Conservation (phyloP, 2,888 invertebrate species). For the Drosophila histrio region DNA sequence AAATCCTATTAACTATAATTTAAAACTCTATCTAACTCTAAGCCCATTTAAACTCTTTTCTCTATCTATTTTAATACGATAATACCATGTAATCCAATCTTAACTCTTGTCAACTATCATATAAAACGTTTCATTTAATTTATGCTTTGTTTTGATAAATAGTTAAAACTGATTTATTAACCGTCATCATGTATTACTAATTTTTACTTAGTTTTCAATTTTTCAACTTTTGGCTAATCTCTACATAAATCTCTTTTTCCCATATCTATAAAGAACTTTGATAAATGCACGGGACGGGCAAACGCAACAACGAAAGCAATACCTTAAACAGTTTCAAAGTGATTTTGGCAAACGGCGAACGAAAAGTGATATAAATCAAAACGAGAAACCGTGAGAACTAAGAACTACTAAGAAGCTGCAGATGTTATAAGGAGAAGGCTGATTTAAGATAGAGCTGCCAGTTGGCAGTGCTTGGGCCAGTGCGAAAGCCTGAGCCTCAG, state of each 20-base stretch:
- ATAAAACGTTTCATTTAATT: not conserved
- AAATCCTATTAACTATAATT: not conserved
- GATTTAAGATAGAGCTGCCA: conserved; percentile 18
- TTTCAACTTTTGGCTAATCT: conserved; percentile 8
- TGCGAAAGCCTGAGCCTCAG: conserved; percentile 16
- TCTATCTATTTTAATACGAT: too few species aligned
- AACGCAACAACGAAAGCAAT: conserved; percentile 84
- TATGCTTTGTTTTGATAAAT: not conserved
- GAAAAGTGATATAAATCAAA: conserved; percentile 47
- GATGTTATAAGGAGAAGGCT: conserved; percentile 42
- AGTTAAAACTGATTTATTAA: not conserved
- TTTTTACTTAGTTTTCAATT: not conserved
- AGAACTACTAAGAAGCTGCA: conserved; percentile 45
- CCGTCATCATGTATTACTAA: not conserved
- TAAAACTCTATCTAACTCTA: not conserved
- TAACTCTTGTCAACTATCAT: not conserved
- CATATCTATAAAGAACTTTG: conserved; percentile 58
- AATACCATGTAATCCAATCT: too few species aligned
- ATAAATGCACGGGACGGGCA: conserved; percentile 55
- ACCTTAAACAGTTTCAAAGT: conserved; percentile 80
- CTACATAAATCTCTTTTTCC: conserved; percentile 27
- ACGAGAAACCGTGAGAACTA: not conserved
- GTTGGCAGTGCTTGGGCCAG: conserved; percentile 30
- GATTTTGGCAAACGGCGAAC: conserved; percentile 59
- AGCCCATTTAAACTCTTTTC: not conserved